Conservation (phyloP, 2,797 vertebrate genomes). For the Serranus cabrilla region DNA sequence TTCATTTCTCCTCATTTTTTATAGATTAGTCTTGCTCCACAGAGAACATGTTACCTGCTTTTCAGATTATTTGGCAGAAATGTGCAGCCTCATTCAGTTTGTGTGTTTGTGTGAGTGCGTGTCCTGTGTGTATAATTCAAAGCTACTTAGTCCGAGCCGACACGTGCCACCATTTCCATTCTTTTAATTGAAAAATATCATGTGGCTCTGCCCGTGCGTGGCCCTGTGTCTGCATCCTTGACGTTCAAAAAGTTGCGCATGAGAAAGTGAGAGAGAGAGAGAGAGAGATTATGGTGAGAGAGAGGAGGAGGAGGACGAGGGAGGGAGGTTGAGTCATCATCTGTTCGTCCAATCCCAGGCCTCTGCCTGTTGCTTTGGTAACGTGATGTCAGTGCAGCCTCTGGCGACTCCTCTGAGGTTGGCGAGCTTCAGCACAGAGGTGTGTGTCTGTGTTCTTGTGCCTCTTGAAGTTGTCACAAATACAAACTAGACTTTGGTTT, state of each 20-base stretch:
- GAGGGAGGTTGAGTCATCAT: slow-evolving; percentile 78
- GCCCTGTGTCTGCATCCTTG: slow-evolving; percentile 44
- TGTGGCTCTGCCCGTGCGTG: slow-evolving; percentile 11
- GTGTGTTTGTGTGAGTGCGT: background rate
- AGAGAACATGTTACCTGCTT: background rate
- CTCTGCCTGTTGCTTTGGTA: slow-evolving; percentile 84
- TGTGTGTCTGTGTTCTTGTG: slow-evolving; percentile 31
- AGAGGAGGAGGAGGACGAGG: slow-evolving; percentile 50
- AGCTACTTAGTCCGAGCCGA: background rate
- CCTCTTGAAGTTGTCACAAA: slow-evolving; percentile 21
- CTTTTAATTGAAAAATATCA: slow-evolving; percentile 18
- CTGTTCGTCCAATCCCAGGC: slow-evolving; percentile 69
- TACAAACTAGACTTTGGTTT: slow-evolving; percentile 4
- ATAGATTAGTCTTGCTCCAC: background rate
- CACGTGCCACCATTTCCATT: slow-evolving; percentile 7
- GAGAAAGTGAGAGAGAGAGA: slow-evolving; percentile 58
- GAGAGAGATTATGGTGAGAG: slow-evolving; percentile 33
- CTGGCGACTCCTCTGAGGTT: slow-evolving; percentile 73
- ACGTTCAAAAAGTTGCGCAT: slow-evolving; percentile 65
- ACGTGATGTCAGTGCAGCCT: slow-evolving; percentile 80
- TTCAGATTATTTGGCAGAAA: slow-evolving; percentile 1
- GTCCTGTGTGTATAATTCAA: slow-evolving; percentile 20
- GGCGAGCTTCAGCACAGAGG: slow-evolving; percentile 54
- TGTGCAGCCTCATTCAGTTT: background rate
- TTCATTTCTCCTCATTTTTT: background rate